Conservation (phyloP, 37 sponge, comb jelly and placozoan genomes). For the Diacarnus erythraeanus region DNA sequence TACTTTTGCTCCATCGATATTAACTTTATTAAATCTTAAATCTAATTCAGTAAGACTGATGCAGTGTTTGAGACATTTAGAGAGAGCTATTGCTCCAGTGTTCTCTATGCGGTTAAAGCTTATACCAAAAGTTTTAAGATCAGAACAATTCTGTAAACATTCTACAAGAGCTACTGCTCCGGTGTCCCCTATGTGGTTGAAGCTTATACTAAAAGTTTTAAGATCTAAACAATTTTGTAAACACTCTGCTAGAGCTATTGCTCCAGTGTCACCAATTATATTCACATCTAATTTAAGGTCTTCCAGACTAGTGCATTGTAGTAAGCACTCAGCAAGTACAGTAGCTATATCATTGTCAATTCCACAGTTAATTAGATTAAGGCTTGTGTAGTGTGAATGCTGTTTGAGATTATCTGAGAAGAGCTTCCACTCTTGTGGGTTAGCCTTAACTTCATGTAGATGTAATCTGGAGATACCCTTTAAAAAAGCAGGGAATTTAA, state of each 20-base stretch:
- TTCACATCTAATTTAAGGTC: neutral
- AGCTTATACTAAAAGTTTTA: neutral
- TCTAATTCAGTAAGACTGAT: neutral
- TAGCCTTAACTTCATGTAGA: too few species aligned
- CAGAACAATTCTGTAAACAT: neutral
- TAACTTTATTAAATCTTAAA: too few species aligned
- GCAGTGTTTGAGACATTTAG: neutral
- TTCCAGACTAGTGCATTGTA: neutral
- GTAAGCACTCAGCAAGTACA: neutral
- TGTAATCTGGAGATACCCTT: too few species aligned
- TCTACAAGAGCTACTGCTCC: neutral
- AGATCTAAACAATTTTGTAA: neutral
- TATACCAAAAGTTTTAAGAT: neutral
- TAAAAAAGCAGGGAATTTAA: too few species aligned
- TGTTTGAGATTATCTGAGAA: neutral
- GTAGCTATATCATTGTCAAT: neutral
- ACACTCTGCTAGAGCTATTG: neutral
- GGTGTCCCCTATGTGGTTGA: neutral
- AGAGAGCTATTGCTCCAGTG: neutral
- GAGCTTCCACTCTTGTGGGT: too few species aligned
- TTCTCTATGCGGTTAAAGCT: neutral
- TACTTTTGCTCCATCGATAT: too few species aligned
- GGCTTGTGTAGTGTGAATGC: neutral
- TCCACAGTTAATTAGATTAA: neutral
- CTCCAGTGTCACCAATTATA: neutral